Evolutionary conservation across 2,113 vertebrate species (phyloP).

Genomic region (Regulus satrapa): DNA sequence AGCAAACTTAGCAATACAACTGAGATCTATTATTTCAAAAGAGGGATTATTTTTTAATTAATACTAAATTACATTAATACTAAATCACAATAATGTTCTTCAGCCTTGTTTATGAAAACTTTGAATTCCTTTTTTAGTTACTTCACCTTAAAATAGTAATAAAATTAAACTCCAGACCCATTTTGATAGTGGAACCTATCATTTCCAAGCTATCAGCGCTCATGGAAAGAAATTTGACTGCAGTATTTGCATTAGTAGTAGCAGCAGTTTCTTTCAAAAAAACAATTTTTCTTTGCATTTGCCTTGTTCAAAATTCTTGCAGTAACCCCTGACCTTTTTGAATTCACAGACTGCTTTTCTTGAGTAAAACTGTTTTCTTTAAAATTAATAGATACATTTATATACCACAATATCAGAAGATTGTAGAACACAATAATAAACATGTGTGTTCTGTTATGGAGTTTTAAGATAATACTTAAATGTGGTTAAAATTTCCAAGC

Average conservation of each 20-base stretch:
- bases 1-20: not conserved
- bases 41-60: not conserved
- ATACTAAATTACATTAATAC: not conserved
- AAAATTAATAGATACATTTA: not conserved
- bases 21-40: not conserved
- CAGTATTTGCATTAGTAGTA: not conserved
- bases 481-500: not conserved
- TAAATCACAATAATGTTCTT: not conserved
- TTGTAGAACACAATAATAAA: not conserved
- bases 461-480: not conserved
- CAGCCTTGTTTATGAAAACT: not conserved
- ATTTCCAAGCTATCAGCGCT: not conserved
- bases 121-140: not conserved
- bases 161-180: not conserved
- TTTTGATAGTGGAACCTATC: not conserved
- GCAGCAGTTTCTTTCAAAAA: not conserved
- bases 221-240: not conserved
- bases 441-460: fast-evolving
- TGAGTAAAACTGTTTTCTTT: not conserved
- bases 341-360: not conserved
- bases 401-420: not conserved
- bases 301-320: not conserved
- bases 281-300: not conserved
- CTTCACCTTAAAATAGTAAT: not conserved
- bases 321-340: not conserved